phyloP scores from a whole-genome alignment of 2,888 invertebrate species.

The Eupithecia tripunctaria region DNA sequence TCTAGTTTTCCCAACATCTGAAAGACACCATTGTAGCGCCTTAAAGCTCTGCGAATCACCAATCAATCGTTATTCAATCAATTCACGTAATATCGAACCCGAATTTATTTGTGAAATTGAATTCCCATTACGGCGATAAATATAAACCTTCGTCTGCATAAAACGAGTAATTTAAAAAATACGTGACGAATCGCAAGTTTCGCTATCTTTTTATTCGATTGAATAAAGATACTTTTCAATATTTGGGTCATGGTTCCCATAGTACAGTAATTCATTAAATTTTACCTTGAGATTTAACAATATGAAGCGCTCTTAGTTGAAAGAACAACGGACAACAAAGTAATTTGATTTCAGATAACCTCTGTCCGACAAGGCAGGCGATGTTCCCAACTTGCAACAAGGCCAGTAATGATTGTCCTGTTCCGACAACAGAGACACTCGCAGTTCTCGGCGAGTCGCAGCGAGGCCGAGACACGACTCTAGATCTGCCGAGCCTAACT shows the following conservation, averaged over 20 bases:
- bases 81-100: slow-evolving; percentile 22
- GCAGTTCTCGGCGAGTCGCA: too few relatives aligned
- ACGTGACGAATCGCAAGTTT: slow-evolving; percentile 29
- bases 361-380: too few relatives aligned
- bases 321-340: background rate
- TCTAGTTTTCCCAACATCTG: too few relatives aligned
- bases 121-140: slow-evolving; percentile 27
- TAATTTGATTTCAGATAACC: too few relatives aligned
- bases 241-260: background rate
- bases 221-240: slow-evolving; percentile 13
- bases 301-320: too few relatives aligned
- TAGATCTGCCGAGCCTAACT: too few relatives aligned
- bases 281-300: background rate
- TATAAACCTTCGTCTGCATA: slow-evolving; percentile 16
- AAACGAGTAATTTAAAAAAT: slow-evolving; percentile 30
- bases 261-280: background rate
- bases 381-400: too few relatives aligned
- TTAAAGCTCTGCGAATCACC: slow-evolving; percentile 13
- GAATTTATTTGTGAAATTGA: slow-evolving; percentile 30
- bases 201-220: slow-evolving; percentile 24
- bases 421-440: too few relatives aligned
- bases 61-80: slow-evolving; percentile 24
- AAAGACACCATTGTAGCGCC: too few relatives aligned
- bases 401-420: too few relatives aligned
- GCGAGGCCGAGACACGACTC: too few relatives aligned